Base-by-base conservation (phyloP, 1,140 invertebrate genomes). In the Nomia melanderi region DNA sequence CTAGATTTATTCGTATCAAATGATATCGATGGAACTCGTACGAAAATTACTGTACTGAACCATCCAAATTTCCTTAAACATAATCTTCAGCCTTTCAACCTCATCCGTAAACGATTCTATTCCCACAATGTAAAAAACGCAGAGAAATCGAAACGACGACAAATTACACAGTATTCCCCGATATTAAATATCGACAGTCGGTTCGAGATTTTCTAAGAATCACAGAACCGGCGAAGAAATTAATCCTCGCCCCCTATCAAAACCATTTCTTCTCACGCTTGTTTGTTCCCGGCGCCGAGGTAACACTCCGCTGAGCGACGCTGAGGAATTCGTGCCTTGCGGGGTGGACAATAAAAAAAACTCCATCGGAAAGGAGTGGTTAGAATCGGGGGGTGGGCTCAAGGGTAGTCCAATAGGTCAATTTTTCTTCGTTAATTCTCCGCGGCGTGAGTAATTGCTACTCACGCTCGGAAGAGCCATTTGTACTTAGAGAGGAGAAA, bases 361-460 rank as follows among this genome's bases (percentile, higher is more conserved):
- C 60, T 11, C 20, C 9, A 1, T 0, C 3, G 9, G 1, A 17
- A 39, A 23, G 2, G n/a, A 12, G 59, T 6, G 59, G n/a, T 3
- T 1, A 14, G 41, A 12, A 14, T 17, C 11, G 1, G 1, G 4
- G 7, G 8, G 20, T 17, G 0, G 17, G 1, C 11, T 17, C 11
- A 1, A 5, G 50, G 7, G 0, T 53, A 44, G 5, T 69, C 25
- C 2, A 50, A 17, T 17, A n/a, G 36, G 41, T 53, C 2, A 72
- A 74, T 63, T 64, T 78, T 44, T 62, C 23, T 47, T 23, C 23
- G 54, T 33, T 47, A 66, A 44, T 66, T 41, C 72, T 41, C 3
- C 11, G 25, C 17, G 36, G 8, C 60, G 67, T 20, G 60, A 56
- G 44, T 56, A 77, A 77, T 74, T 50, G 64, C n/a, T 23, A 74